A percentile compares a stretch with the other conserved stretches of the same genome.
phyloP scores from a whole-genome alignment of 2,113 vertebrate genomes.

The Tragelaphus strepsiceros region DNA sequence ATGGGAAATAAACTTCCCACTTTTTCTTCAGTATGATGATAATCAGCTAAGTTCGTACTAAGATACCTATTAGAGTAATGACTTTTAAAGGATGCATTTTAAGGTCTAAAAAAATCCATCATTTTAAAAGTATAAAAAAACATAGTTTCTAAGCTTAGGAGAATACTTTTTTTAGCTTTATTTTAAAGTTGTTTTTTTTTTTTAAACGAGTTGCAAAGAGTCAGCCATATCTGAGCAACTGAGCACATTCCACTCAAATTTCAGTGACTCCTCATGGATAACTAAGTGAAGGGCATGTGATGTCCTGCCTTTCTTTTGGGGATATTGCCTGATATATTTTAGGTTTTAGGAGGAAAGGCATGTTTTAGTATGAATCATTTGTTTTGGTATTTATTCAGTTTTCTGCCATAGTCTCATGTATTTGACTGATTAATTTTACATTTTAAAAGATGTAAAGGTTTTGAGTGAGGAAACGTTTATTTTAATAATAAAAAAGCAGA shows the following conservation, averaged over 20 bases:
- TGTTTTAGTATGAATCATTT: not conserved
- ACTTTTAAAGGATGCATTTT: not conserved
- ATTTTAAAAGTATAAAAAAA: not conserved
- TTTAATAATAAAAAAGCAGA: not conserved
- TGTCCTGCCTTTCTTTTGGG: not conserved
- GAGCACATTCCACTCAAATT: not conserved
- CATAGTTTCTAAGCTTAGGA: not conserved
- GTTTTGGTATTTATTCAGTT: not conserved
- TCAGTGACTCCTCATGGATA: not conserved
- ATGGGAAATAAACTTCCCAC: not conserved
- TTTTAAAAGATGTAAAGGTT: not conserved
- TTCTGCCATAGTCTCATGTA: not conserved
- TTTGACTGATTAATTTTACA: not conserved
- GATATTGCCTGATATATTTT: not conserved
- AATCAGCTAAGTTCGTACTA: not conserved
- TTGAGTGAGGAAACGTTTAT: not conserved
- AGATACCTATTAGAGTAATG: not conserved
- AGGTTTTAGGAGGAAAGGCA: not conserved
- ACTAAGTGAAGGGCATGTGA: not conserved
- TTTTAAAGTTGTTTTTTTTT: not conserved
- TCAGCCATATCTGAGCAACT: not conserved
- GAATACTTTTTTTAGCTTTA: not conserved
- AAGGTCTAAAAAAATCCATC: not conserved
- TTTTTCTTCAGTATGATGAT: not conserved
- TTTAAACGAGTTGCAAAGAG: not conserved